Conservation (phyloP, 2,888 invertebrate genomes). For the Phengaris arion region DNA sequence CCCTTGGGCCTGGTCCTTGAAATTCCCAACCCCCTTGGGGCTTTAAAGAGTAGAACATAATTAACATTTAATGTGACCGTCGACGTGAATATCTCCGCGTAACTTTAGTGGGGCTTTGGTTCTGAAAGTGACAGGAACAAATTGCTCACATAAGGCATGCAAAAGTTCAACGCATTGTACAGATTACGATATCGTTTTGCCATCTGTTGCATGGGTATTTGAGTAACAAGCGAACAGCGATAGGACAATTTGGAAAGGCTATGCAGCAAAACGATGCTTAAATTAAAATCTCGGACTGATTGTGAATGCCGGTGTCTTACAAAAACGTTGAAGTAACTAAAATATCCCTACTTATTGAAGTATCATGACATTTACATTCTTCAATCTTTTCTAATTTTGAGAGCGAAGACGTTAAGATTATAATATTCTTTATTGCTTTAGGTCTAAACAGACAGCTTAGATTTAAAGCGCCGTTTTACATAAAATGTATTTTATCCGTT, state of each 20-base stretch:
- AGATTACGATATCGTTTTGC: slow-evolving; percentile 57
- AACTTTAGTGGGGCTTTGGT: slow-evolving; percentile 28
- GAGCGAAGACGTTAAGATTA: too few species aligned
- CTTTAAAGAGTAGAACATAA: not conserved
- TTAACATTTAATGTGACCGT: slow-evolving; percentile 18
- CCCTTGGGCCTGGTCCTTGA: too few species aligned
- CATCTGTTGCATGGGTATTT: slow-evolving; percentile 49
- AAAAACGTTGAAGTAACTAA: not conserved
- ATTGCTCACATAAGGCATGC: slow-evolving; percentile 44
- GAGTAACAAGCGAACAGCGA: slow-evolving; percentile 37
- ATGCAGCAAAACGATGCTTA: too few species aligned
- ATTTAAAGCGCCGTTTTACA: too few species aligned
- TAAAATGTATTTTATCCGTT: too few species aligned
- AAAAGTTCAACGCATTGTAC: slow-evolving; percentile 58
- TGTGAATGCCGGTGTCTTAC: not conserved
- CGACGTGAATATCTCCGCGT: slow-evolving; percentile 17
- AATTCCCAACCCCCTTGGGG: too few species aligned
- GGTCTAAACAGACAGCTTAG: too few species aligned
- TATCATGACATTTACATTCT: too few species aligned
- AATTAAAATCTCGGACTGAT: not conserved
- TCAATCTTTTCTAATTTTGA: too few species aligned
- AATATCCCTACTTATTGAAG: too few species aligned
- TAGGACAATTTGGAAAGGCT: not conserved
- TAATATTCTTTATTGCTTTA: too few species aligned
- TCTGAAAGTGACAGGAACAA: slow-evolving; percentile 36